Conservation (phyloP, 2,113 vertebrate genomes). For the Clinocottus analis region DNA sequence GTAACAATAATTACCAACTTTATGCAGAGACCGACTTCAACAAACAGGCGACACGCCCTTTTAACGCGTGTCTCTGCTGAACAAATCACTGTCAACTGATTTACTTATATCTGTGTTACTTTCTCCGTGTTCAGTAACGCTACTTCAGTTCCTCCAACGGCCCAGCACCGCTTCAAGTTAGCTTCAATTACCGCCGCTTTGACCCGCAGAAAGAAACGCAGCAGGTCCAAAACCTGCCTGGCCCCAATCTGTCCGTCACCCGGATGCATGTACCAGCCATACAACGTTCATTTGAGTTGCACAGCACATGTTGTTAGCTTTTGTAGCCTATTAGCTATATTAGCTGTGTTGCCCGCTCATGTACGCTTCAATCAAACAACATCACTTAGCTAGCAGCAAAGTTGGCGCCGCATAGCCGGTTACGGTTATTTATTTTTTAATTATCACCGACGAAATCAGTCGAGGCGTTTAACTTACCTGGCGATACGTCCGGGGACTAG, state of each 20-base stretch:
- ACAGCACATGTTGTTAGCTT: constrained; percentile 18
- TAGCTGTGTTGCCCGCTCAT: constrained; percentile 26
- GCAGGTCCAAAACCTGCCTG: not conserved
- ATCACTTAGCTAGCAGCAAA: not conserved
- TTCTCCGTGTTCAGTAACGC: not conserved
- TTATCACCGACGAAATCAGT: not conserved
- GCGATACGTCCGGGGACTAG: not conserved
- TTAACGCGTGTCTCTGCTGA: not conserved
- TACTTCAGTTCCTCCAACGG: not conserved
- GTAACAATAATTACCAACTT: not conserved
- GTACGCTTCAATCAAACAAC: constrained; percentile 7
- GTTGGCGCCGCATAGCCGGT: constrained; percentile 12
- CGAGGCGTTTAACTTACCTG: constrained; percentile 47
- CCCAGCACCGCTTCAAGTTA: not conserved
- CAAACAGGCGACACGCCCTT: not conserved
- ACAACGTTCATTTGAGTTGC: not conserved
- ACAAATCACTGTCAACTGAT: not conserved
- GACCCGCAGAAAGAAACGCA: not conserved
- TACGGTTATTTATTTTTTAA: not conserved
- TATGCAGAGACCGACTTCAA: not conserved
- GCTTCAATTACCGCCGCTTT: not conserved
- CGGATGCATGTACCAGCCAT: not conserved
- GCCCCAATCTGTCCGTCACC: too few species aligned
- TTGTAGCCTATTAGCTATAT: constrained; percentile 34
- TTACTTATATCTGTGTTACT: not conserved